These are phyloP conservation scores for Cryptotermes secundus DNA, from an alignment of 1,140 invertebrate genomes.

Conservation along the genomic window DNA sequence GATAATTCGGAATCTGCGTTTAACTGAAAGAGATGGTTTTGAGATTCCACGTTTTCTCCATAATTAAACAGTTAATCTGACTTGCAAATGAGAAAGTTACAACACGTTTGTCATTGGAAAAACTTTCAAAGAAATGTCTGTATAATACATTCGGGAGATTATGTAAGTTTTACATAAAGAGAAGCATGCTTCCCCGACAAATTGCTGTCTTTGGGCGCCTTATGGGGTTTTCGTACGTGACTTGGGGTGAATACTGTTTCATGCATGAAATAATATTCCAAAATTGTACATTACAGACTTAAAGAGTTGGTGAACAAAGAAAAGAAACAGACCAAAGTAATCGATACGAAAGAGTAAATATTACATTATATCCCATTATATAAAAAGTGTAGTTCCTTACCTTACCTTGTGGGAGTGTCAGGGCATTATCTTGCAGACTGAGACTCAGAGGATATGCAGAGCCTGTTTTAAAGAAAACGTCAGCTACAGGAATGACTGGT, in stretches of 20 bases:
- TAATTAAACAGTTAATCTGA: background rate
- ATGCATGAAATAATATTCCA: constrained; percentile 6
- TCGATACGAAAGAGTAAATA: background rate
- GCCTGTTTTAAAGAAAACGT: background rate
- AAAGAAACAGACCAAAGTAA: background rate
- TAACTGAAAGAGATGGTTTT: too few relatives aligned
- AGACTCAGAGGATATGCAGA: background rate
- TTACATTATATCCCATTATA: constrained; percentile 6
- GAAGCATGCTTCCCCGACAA: background rate
- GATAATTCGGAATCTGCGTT: too few relatives aligned
- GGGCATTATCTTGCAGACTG: too few relatives aligned
- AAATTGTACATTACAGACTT: background rate
- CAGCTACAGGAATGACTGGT: background rate
- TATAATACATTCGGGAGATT: background rate
- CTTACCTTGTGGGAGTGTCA: background rate
- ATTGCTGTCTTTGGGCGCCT: background rate
- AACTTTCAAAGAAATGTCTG: background rate
- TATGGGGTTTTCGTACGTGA: background rate
- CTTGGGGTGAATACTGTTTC: background rate
- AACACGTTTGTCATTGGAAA: too few relatives aligned
- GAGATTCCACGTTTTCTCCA: background rate
- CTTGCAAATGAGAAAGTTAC: too few relatives aligned
- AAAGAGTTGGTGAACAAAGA: background rate
- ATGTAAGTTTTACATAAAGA: background rate
- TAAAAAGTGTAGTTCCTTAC: constrained; percentile 1